phyloP scores from a whole-genome alignment of 92 coral and sea anemone species.

The Nematostella vectensis region DNA sequence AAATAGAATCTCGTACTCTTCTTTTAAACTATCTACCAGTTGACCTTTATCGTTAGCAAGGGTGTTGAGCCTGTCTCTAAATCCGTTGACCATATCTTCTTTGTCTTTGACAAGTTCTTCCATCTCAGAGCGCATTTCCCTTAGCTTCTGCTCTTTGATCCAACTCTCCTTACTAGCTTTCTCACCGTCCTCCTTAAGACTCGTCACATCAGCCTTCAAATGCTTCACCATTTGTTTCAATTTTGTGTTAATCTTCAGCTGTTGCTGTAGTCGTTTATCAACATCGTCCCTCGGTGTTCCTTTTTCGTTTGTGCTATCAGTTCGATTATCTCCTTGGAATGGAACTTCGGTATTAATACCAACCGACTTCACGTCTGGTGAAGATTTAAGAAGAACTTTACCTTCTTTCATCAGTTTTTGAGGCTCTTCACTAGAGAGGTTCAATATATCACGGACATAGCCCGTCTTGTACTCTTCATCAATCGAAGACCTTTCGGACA shows the following conservation, averaged over 20 bases:
- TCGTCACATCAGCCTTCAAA: conserved; percentile 33
- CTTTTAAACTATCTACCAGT: conserved; percentile 21
- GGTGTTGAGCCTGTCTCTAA: conserved; percentile 36
- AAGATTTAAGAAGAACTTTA: conserved; percentile 7
- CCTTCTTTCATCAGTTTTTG: conserved; percentile 31
- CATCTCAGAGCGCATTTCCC: conserved; percentile 64
- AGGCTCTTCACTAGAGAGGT: conserved; percentile 46
- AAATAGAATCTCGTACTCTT: conserved; percentile 27
- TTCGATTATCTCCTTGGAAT: conserved; percentile 4
- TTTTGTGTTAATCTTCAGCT: conserved; percentile 37
- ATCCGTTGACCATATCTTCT: conserved; percentile 46
- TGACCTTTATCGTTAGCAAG: conserved; percentile 34
- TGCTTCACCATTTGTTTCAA: conserved; percentile 45
- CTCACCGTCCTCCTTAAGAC: conserved; percentile 44
- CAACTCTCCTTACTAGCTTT: conserved; percentile 47
- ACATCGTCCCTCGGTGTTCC: conserved; percentile 10
- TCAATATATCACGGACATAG: conserved; percentile 32
- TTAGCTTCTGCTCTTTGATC: conserved; percentile 65
- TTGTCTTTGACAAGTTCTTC: conserved; percentile 66
- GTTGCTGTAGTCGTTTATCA: conserved; percentile 34
- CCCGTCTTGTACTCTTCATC: conserved; percentile 34
- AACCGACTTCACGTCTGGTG: conserved; percentile 16
- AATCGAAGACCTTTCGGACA: conserved; percentile 31
- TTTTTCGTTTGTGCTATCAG: conserved; percentile 9
- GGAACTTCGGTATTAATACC: conserved; percentile 26